Evolutionary conservation across 2,797 vertebrate genomes (phyloP).

Genomic region (Pitangus sulphuratus): DNA sequence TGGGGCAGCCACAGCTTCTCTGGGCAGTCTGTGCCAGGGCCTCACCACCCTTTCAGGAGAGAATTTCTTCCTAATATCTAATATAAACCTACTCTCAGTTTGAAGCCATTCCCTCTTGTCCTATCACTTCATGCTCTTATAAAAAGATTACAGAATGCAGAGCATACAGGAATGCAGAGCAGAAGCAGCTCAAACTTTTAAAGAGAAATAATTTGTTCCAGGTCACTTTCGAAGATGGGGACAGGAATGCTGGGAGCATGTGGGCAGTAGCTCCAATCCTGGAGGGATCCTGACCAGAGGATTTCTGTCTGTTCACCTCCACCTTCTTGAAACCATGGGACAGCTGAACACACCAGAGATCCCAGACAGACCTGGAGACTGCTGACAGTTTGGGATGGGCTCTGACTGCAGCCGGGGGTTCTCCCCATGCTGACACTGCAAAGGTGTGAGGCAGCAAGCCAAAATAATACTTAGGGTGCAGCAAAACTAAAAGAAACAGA

Average conservation of each 20-base stretch:
- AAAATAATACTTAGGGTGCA: conserved; percentile 21
- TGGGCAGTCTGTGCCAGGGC: neutral
- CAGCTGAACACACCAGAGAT: neutral
- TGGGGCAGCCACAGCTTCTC: neutral
- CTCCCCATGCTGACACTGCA: neutral
- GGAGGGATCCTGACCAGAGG: neutral
- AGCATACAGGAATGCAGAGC: neutral
- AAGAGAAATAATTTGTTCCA: neutral
- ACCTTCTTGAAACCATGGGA: neutral
- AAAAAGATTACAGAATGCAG: neutral
- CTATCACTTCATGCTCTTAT: neutral
- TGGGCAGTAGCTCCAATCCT: neutral
- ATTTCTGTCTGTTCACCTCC: neutral
- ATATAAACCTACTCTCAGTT: neutral
- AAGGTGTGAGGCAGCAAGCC: conserved; percentile 2
- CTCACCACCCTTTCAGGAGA: neutral
- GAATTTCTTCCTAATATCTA: neutral
- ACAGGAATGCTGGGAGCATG: fast-evolving
- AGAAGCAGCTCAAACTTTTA: neutral
- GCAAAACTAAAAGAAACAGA: neutral
- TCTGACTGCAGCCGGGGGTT: neutral
- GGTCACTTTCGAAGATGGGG: neutral
- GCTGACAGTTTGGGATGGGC: neutral
- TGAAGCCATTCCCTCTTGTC: neutral
- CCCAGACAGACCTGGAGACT: neutral